Evolutionary conservation across 2,888 invertebrate species (phyloP), one percentile per base, ranked within the genome.

Genomic region (Macrophya annulata): DNA sequence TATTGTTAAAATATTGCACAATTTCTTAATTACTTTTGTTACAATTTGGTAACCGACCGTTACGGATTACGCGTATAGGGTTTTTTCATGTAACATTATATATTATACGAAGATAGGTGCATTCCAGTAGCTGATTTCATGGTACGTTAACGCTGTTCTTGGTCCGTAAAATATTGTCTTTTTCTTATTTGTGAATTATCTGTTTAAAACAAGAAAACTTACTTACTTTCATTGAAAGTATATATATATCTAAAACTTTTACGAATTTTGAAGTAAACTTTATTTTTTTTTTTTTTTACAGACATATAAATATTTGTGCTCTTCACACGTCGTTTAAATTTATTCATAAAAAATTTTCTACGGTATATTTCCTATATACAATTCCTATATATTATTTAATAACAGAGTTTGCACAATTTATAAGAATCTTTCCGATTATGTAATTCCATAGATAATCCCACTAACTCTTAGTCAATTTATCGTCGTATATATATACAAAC

Each of bases 121-220:
- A 81, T 62, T 81, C 81, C 62, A 12, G 51, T 43, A 21, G 43
- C 43, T 59, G 5, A 81, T 81, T 81, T 81, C 81, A 81, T 81
- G 81, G 43, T 62, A 81, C 81, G 81, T 81, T 81, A 81, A 81
- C 81, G 62, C 62, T 62, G 59, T 8, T 81, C 62, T 81, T 43
- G 40, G n/a, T 81, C 43, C 45, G 59, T 25, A 8, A 62, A 43
- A 62, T 43, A 25, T 77, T 15, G 81, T 81, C 25, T 62, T 62
- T 62, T 51, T 62, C 43, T 40, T 40, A n/a, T 81, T 81, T 21
- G 51, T 55, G 9, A 4, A 51, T 6, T 62, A 6, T 25, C 21
- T 43, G 81, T 40, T 62, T 31, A 31, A 43, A 51, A 62, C 21
- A 21, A 81, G n/a, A 62, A 31, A 21, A 25, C 2, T 10, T 62